phyloP scores from a whole-genome alignment of 1,140 invertebrate genomes.

The Drosophila repletoides region DNA sequence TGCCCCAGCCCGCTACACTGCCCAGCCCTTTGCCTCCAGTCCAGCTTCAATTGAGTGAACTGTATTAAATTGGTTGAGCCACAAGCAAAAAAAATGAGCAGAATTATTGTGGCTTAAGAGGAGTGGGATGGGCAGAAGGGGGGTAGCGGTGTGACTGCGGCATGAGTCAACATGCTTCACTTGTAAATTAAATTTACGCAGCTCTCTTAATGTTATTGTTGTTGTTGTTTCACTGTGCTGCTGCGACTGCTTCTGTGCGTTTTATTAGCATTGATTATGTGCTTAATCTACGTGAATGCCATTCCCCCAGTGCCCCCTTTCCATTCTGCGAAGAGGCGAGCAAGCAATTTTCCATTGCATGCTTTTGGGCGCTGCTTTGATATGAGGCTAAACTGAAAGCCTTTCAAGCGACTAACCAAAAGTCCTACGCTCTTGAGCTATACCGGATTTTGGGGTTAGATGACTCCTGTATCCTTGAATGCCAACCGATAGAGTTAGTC shows the following conservation, averaged over 20 bases:
- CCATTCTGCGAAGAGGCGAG: too few species aligned
- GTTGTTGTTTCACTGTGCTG: constrained; percentile 28
- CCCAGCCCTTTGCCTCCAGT: neutral
- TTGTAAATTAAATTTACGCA: constrained; percentile 69
- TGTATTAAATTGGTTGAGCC: constrained; percentile 45
- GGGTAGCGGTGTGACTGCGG: neutral
- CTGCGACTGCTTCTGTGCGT: constrained; percentile 24
- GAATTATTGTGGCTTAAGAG: neutral
- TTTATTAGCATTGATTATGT: constrained; percentile 79
- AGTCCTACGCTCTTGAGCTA: too few species aligned
- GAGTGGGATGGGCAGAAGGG: neutral
- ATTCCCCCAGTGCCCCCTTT: too few species aligned
- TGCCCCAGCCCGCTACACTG: too few species aligned
- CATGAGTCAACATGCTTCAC: constrained; percentile 48
- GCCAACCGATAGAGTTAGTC: too few species aligned
- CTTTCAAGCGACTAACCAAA: too few species aligned
- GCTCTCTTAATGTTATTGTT: constrained; percentile 37
- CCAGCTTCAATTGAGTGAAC: constrained; percentile 27
- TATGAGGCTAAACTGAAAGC: too few species aligned
- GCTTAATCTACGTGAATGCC: constrained; percentile 31
- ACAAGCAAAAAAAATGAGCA: constrained; percentile 21
- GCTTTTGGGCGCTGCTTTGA: constrained; percentile 3
- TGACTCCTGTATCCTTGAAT: too few species aligned
- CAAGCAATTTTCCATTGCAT: constrained; percentile 9
- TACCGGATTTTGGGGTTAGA: too few species aligned